Evolutionary conservation across 2,113 vertebrate species (phyloP), one percentile per base, ranked within the genome.

Genomic region (Zingel zingel): DNA sequence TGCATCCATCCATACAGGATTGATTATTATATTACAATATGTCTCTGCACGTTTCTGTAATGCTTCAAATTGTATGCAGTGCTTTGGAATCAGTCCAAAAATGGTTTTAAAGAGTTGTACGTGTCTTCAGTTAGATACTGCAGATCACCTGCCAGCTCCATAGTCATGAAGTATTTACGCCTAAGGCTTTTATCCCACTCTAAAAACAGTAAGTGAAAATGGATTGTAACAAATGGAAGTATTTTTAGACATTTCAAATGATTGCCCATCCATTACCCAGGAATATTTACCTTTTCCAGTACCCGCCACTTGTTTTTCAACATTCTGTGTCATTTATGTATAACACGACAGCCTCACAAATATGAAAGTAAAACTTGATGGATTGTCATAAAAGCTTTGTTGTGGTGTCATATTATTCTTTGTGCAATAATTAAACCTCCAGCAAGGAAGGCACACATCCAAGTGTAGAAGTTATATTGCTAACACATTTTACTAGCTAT

Each of bases 81-180:
- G 19, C 5, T 48, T 36, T 91, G 88, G 83, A 88, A 51, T 73
- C n/a, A 62, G 16, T 87, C 87, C 86, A 89, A 70, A 87, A 83
- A 63, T 33, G 19, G 25, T 89, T 90, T 87, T 61, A 85, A 77
- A 88, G 87, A 86, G 54, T 36, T 59, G 68, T 30, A 77, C 47
- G 54, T 45, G 25, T 75, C 58, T 74, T 82, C 33, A 58, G 71
- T 78, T 72, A 61, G 70, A 76, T 73, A 45, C 7, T 7, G 59
- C 53, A 63, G 67, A 85, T 86, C 58, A 48, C 66, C n/a, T 30
- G 59, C 75, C 59, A 51, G 70, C 84, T 79, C 43, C 59, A 36
- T 61, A 23, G 53, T 74, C 83, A 92, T 94, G n/a, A 92, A 94
- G 93, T 91, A 94, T 93, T 92, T 78, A 94, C 48, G 15, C 61